Conservation (phyloP, 2,888 invertebrate genomes). For the Xestia sexstrigata region DNA sequence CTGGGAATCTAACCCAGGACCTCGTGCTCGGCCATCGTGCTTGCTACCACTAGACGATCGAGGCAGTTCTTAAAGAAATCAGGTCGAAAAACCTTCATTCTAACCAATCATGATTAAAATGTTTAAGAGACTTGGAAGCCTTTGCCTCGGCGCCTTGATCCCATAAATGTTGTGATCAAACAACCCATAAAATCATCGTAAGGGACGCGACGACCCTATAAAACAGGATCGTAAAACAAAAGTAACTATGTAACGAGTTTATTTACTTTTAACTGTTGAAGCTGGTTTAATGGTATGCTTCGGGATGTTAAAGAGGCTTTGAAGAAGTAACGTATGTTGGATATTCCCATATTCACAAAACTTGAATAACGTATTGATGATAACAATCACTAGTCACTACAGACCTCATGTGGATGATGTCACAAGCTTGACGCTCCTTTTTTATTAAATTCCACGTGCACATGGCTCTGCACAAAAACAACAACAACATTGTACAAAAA, state of each 20-base stretch:
- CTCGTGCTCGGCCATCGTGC: too few species aligned
- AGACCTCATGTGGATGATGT: neutral
- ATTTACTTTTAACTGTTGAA: slow-evolving; percentile 34
- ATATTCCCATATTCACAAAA: neutral
- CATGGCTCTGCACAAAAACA: too few species aligned
- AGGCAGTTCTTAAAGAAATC: too few species aligned
- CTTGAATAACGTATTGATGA: neutral
- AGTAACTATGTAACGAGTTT: slow-evolving; percentile 37
- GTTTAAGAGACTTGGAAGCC: slow-evolving; percentile 15
- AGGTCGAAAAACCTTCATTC: neutral
- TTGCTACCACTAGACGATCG: too few species aligned
- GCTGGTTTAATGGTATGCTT: neutral
- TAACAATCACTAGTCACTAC: neutral
- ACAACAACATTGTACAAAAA: neutral
- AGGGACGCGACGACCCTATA: slow-evolving; percentile 31
- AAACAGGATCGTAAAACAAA: slow-evolving; percentile 46
- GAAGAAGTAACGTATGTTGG: neutral
- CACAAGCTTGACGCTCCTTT: neutral
- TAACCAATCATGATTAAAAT: neutral
- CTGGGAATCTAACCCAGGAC: too few species aligned
- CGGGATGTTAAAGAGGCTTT: neutral
- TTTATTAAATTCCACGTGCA: neutral
- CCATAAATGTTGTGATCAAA: slow-evolving; percentile 43
- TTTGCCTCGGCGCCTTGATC: slow-evolving; percentile 45
- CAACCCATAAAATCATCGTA: slow-evolving; percentile 42